Percentiles rank a stretch among this genome's conserved stretches.
Evolutionary conservation across 2,888 invertebrate species (phyloP).

Genomic region (Ceramica pisi): DNA sequence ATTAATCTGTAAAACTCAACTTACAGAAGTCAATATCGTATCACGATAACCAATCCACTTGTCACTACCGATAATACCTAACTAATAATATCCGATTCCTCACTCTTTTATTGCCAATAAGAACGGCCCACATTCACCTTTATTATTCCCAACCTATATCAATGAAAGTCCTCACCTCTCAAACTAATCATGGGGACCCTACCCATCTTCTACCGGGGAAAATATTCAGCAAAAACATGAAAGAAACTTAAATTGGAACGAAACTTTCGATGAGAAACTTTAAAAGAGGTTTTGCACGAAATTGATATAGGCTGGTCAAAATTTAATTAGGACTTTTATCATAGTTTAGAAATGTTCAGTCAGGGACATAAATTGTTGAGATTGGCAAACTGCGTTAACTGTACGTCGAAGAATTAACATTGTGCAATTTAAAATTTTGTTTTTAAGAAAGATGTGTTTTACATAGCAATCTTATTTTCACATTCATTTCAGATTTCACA

Average conservation of each 20-base stretch:
- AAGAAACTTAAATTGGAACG: constrained; percentile 78
- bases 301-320: constrained; percentile 53
- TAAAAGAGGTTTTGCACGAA: constrained; percentile 49
- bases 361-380: too few relatives aligned
- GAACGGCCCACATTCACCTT: neutral
- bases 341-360: neutral
- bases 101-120: constrained; percentile 24
- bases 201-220: constrained; percentile 65
- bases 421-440: too few relatives aligned
- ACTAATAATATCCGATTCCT: constrained; percentile 9
- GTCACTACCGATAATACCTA: constrained; percentile 24
- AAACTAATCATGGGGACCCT: constrained; percentile 67
- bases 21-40: constrained; percentile 7
- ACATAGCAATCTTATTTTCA: too few relatives aligned
- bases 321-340: constrained; percentile 52
- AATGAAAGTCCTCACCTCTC: constrained; percentile 12
- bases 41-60: constrained; percentile 24
- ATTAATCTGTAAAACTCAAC: neutral
- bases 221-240: constrained; percentile 73
- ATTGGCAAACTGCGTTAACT: too few relatives aligned
- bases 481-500: too few relatives aligned
- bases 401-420: too few relatives aligned
- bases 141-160: constrained; percentile 5
- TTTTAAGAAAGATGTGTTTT: too few relatives aligned
- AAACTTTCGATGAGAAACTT: constrained; percentile 61